Evolutionary conservation across 2,113 vertebrate species (phyloP).

Genomic region (Elephantulus edwardii): DNA sequence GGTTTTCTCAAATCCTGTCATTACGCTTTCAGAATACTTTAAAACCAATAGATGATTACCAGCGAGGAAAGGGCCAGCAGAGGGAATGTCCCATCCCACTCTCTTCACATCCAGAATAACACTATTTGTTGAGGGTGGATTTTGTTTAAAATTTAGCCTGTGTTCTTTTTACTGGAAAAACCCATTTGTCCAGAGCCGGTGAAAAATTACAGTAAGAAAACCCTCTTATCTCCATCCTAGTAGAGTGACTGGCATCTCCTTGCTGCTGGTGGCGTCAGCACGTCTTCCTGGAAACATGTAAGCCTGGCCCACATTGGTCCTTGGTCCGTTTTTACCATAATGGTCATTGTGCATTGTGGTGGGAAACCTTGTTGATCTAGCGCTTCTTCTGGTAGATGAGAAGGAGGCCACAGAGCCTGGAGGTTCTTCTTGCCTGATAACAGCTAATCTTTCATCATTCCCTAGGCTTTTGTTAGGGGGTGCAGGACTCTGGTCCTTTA

Average conservation of each 20-base stretch:
- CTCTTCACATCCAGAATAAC: neutral
- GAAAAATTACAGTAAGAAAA: constrained; percentile 2
- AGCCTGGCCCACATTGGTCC: neutral
- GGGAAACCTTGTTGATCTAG: neutral
- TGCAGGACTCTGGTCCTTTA: neutral
- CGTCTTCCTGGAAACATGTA: neutral
- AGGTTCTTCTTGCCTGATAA: neutral
- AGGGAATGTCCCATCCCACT: neutral
- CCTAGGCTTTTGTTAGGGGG: neutral
- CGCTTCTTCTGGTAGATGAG: neutral
- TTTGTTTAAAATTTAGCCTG: neutral
- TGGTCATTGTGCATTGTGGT: neutral
- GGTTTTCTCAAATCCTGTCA: neutral
- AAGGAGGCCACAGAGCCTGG: neutral
- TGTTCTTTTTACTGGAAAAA: neutral
- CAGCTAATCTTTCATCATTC: neutral
- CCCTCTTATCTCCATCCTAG: neutral
- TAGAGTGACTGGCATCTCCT: neutral
- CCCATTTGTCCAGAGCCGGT: neutral
- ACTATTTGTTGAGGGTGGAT: neutral
- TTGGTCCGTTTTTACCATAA: neutral
- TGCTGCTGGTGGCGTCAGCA: neutral
- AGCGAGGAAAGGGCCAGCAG: neutral
- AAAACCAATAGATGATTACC: neutral
- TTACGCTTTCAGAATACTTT: neutral